Percentiles rank a stretch among this genome's conserved stretches.
Evolutionary conservation across 2,113 vertebrate species (phyloP).

Genomic region (Notechis scutatus): DNA sequence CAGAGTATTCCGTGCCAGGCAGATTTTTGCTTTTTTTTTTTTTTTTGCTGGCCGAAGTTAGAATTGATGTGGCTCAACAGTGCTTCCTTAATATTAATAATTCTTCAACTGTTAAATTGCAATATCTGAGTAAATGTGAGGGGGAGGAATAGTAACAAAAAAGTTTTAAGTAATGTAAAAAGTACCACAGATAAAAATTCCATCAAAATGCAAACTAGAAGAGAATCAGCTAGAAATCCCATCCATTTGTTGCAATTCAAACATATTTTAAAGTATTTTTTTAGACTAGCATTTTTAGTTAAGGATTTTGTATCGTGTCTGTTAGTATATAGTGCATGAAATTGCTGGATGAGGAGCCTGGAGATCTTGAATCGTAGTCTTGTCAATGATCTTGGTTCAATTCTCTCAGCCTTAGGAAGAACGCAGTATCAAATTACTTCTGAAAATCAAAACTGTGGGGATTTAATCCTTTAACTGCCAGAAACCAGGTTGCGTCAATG

Average conservation of each 20-base stretch:
- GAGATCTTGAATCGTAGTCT: not conserved
- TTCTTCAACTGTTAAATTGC: not conserved
- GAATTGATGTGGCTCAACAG: not conserved
- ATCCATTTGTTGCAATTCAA: not conserved
- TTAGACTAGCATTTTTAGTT: not conserved
- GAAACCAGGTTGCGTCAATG: not conserved
- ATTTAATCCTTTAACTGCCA: not conserved
- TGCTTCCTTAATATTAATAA: not conserved
- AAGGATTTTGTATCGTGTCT: not conserved
- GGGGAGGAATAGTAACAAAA: not conserved
- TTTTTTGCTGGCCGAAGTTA: not conserved
- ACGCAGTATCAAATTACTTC: not conserved
- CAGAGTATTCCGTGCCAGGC: not conserved
- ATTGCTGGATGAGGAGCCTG: not conserved
- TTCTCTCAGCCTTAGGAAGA: not conserved
- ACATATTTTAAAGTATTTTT: not conserved
- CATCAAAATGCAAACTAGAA: not conserved
- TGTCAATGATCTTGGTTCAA: not conserved
- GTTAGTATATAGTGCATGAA: not conserved
- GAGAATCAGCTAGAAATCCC: not conserved
- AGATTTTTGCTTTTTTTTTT: not conserved
- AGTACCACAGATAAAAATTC: not conserved
- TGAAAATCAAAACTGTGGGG: not conserved
- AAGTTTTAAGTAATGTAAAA: not conserved
- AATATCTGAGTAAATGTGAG: not conserved